A percentile compares a stretch with the other conserved stretches of the same genome.
Evolutionary conservation across 2,113 vertebrate genomes (phyloP).

Genomic region (Cyanoramphus novaezelandiae): DNA sequence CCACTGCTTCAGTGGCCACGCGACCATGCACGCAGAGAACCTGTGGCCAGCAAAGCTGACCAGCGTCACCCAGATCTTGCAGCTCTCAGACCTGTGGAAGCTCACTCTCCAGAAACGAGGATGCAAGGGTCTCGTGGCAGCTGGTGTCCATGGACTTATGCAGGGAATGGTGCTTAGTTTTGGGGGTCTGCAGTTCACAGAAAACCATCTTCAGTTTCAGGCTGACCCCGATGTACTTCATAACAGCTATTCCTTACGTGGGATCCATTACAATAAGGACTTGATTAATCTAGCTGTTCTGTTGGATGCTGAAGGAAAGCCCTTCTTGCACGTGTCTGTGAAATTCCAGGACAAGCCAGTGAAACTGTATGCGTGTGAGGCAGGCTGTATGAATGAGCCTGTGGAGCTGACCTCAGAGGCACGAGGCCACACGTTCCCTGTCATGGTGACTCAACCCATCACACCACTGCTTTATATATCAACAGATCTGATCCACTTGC

Average conservation of each 20-base stretch:
- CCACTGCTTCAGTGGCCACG: conserved; percentile 96
- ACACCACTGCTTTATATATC: conserved; percentile 95
- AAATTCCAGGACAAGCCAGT: conserved; percentile 87
- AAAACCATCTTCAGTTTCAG: conserved; percentile 98
- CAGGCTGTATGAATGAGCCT: conserved; percentile 91
- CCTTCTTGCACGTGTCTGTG: conserved; percentile 90
- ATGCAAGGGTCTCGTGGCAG: conserved; percentile 88
- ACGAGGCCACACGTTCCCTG: conserved; percentile 87
- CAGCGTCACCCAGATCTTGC: conserved; percentile 84
- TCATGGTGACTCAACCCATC: conserved; percentile 96
- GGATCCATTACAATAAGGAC: conserved; percentile 94
- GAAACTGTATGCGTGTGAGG: conserved; percentile 92
- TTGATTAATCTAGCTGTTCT: conserved; percentile 89
- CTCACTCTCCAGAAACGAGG: conserved; percentile 93
- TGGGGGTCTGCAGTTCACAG: conserved; percentile 95
- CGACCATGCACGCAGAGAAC: conserved; percentile 96
- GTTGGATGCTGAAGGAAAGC: conserved; percentile 86
- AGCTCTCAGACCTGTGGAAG: conserved; percentile 92
- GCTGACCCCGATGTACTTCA: conserved; percentile 93
- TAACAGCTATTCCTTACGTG: conserved; percentile 92
- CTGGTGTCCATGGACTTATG: conserved; percentile 90
- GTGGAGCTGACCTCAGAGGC: conserved; percentile 91
- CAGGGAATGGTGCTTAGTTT: conserved; percentile 97
- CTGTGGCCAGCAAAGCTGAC: conserved; percentile 87
- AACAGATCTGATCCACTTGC: conserved; percentile 90